phyloP scores from a whole-genome alignment of 2,113 vertebrate species.

The Sturnira hondurensis region DNA sequence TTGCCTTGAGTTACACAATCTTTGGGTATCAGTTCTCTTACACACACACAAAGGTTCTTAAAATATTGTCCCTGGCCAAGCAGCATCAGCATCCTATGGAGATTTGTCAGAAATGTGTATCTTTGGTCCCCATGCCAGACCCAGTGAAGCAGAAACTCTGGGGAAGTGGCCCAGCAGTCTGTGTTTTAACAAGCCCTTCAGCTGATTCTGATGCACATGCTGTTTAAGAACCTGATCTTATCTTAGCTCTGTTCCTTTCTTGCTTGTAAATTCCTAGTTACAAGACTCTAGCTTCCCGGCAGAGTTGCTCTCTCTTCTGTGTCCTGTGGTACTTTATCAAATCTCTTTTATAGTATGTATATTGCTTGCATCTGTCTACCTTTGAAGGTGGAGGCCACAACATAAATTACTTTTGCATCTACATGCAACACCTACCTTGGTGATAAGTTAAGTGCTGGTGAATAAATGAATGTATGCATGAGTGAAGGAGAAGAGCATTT shows the following conservation, averaged over 20 bases:
- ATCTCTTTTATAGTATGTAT: background rate
- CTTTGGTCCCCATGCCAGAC: background rate
- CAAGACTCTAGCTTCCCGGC: background rate
- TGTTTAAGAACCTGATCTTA: background rate
- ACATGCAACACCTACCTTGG: background rate
- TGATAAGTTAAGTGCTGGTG: conserved; percentile 35
- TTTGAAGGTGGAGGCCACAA: background rate
- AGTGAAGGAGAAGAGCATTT: conserved; percentile 30
- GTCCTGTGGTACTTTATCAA: background rate
- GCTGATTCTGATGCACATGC: background rate
- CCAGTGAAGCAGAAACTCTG: background rate
- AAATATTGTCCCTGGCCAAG: background rate
- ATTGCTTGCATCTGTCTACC: background rate
- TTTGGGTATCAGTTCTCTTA: background rate
- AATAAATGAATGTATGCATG: conserved; percentile 38
- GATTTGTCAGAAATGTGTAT: background rate
- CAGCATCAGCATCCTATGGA: background rate
- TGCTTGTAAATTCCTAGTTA: background rate
- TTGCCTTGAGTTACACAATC: background rate
- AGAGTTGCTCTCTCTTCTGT: background rate
- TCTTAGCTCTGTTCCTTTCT: background rate
- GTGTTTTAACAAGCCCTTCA: background rate
- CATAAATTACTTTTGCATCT: conserved; percentile 27
- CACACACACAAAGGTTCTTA: background rate
- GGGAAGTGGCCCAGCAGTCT: background rate